These are phyloP conservation scores for Crioceris asparagi DNA, from an alignment of 2,888 invertebrate genomes.

Conservation along the genomic window DNA sequence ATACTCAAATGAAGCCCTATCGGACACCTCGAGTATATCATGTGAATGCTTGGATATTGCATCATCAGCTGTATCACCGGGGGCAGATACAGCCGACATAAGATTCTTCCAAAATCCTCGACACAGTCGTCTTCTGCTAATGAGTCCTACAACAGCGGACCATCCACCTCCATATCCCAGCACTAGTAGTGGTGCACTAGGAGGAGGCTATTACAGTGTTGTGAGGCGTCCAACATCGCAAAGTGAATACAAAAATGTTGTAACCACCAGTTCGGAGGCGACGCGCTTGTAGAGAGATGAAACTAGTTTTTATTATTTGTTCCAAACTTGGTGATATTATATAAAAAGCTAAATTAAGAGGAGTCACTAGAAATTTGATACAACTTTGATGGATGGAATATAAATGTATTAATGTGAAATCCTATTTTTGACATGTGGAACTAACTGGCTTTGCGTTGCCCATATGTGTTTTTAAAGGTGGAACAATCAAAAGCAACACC, in stretches of 20 bases:
- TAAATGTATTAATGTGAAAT: too few relatives aligned
- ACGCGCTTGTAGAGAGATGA: constrained; percentile 49
- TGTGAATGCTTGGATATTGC: constrained; percentile 55
- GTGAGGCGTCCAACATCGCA: constrained; percentile 39
- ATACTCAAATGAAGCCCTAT: constrained; percentile 50
- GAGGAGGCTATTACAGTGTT: constrained; percentile 36
- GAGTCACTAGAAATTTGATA: too few relatives aligned
- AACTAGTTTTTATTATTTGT: too few relatives aligned
- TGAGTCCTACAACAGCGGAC: constrained; percentile 37
- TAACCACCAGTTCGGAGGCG: constrained; percentile 55
- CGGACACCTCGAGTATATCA: constrained; percentile 56
- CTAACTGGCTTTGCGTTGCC: too few relatives aligned
- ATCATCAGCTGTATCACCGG: constrained; percentile 19
- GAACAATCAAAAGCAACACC: too few relatives aligned
- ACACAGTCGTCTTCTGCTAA: constrained; percentile 33
- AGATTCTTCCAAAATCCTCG: constrained; percentile 36
- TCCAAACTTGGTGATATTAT: too few relatives aligned
- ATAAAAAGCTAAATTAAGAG: too few relatives aligned
- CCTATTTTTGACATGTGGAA: too few relatives aligned
- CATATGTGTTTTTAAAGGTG: too few relatives aligned
- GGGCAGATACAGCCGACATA: constrained; percentile 27
- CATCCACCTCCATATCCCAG: too few relatives aligned
- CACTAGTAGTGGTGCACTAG: too few relatives aligned
- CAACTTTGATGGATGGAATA: too few relatives aligned
- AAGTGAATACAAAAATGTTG: constrained; percentile 43